These are phyloP conservation scores for Pyrocoelia pectoralis DNA, from an alignment of 2,888 invertebrate species.

Conservation along the genomic window DNA sequence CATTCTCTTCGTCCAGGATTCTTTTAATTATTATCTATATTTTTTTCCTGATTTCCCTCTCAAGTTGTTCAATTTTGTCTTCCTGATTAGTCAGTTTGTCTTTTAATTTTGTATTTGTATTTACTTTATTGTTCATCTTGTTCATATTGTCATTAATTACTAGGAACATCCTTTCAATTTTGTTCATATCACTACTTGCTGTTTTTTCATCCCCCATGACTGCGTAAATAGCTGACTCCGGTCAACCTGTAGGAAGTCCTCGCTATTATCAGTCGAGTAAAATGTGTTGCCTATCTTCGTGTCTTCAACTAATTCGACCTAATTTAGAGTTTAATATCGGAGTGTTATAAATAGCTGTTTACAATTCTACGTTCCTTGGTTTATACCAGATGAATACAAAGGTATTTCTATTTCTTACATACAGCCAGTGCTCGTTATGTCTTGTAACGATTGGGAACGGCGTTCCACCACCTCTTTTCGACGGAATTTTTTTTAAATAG, in stretches of 20 bases:
- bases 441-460: too few species aligned
- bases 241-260: not conserved
- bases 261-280: not conserved
- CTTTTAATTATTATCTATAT: not conserved
- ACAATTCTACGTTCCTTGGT: too few species aligned
- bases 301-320: too few species aligned
- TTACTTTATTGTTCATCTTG: not conserved
- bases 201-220: constrained; percentile 4
- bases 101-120: not conserved
- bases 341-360: too few species aligned
- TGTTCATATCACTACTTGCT: not conserved
- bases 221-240: not conserved
- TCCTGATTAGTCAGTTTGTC: not conserved
- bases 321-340: too few species aligned
- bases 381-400: too few species aligned
- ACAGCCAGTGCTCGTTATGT: too few species aligned
- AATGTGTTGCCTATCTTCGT: too few species aligned
- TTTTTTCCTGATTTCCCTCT: constrained; percentile 3
- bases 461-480: too few species aligned
- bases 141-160: too few species aligned
- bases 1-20: not conserved
- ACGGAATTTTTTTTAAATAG: too few species aligned
- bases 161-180: not conserved
- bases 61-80: not conserved
- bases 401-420: too few species aligned